phyloP scores from a whole-genome alignment of 2,888 invertebrate genomes.

The Eilema depressum region DNA sequence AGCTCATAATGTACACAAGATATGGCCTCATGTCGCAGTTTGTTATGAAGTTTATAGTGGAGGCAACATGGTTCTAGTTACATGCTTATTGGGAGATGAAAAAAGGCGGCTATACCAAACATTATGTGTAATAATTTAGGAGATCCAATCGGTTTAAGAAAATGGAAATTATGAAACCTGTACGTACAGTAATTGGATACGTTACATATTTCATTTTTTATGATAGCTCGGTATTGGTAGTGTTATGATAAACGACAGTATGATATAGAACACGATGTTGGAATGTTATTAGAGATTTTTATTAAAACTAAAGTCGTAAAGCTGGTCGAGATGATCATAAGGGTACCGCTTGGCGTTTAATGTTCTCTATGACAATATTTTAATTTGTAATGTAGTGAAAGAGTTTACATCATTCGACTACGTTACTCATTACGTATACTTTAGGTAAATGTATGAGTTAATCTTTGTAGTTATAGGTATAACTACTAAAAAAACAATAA shows the following conservation, averaged over 20 bases:
- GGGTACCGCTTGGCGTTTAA: constrained; percentile 61
- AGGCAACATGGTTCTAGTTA: constrained; percentile 79
- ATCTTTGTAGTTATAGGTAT: background rate
- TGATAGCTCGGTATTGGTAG: constrained; percentile 61
- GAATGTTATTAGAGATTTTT: constrained; percentile 82
- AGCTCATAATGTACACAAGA: constrained; percentile 86
- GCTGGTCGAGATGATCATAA: constrained; percentile 59
- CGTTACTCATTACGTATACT: constrained; percentile 28
- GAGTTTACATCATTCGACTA: constrained; percentile 50
- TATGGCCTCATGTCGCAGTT: constrained; percentile 84
- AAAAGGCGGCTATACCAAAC: constrained; percentile 67
- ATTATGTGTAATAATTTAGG: constrained; percentile 78
- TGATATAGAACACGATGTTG: constrained; percentile 69
- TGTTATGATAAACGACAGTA: constrained; percentile 71
- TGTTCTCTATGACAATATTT: constrained; percentile 62
- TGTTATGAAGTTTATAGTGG: constrained; percentile 86
- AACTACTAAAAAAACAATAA: background rate
- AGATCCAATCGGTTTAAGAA: constrained; percentile 66
- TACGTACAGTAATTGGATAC: constrained; percentile 72
- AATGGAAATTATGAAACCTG: constrained; percentile 65
- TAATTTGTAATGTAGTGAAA: constrained; percentile 67
- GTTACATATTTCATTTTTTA: constrained; percentile 71
- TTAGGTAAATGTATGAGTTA: constrained; percentile 21
- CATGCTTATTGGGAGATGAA: constrained; percentile 69
- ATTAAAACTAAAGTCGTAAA: constrained; percentile 78